A percentile compares a stretch with the other conserved stretches of the same genome.
Evolutionary conservation across 2,113 vertebrate species (phyloP).

Genomic region (Cacatua alba): DNA sequence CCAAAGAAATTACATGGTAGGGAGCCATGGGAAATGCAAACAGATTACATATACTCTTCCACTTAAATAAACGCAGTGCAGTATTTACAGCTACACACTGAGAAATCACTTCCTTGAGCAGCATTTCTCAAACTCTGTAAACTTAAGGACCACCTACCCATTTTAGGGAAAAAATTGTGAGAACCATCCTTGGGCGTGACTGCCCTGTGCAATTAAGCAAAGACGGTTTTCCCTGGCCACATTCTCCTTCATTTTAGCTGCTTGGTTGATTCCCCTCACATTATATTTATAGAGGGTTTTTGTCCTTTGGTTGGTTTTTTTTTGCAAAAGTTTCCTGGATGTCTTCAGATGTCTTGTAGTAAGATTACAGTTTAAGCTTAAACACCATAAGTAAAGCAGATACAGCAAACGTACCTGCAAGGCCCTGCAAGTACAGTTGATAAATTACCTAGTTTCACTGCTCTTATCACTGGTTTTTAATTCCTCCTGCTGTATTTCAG

Average conservation of each 20-base stretch:
- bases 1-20: not conserved
- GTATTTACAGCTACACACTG: not conserved
- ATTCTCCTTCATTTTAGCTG: not conserved
- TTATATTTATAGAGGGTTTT: not conserved
- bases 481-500: not conserved
- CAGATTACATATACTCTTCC: not conserved
- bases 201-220: not conserved
- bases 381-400: not conserved
- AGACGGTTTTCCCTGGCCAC: not conserved
- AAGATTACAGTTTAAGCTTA: not conserved
- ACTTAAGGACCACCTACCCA: not conserved
- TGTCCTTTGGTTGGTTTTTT: not conserved
- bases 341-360: not conserved
- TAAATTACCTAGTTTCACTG: not conserved
- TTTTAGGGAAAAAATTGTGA: not conserved
- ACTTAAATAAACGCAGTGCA: not conserved
- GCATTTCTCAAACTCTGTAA: not conserved
- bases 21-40: constrained; percentile 15
- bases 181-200: not conserved
- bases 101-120: not conserved
- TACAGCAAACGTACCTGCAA: not conserved
- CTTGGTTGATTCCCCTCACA: not conserved
- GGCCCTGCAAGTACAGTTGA: not conserved
- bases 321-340: not conserved
- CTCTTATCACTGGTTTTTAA: not conserved